Base-by-base conservation (phyloP, 2,888 invertebrate species). In the Pristionchus entomophagus region DNA sequence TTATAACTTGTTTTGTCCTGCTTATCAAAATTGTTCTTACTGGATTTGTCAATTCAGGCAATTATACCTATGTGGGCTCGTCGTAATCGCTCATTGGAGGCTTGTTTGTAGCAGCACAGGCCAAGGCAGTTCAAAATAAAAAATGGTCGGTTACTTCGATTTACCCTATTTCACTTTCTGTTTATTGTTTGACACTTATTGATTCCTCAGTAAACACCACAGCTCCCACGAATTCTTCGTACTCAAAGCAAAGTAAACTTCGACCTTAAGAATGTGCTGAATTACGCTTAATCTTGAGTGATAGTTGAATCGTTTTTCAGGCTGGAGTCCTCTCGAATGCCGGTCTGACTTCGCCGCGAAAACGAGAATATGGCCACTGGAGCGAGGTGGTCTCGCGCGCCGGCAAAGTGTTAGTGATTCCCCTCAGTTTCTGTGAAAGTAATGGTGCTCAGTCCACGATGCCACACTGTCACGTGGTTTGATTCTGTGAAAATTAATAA, bases 311-410 rank as follows among this genome's bases (percentile, higher is more conserved):
- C n/a, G 45, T 45, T 10, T 10, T 45, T 6, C 65, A 65, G 65
- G 65, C 65, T 38, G 65, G 65, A 35, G 35, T 65, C 19, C 65
- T 65, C 4, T 65, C 65, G 14, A 29, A 26, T 59, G 65, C 65
- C 22, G 35, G 65, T 3, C 19, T 38, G 2, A 19, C 65, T 65
- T 65, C 65, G 0, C 65, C 73, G 5, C 41, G 73, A 73, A 73
- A 26, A 41, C 22, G 41, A n/a, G 73, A 73, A 26, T 73, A 41
- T 6, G 73, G 73, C 22, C 73, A 73, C 45, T 73, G 73, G 73
- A 73, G 73, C 26, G 73, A 73, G n/a, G 73, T 73, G 19, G 41
- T 73, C 22, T 73, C 73, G 0, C 41, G 41, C 14, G 73, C 73
- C 2, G 73, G 73, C 14, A 73, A 73, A 73, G 73, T 73, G 73